Percentiles rank a stretch among this genome's conserved stretches.
These are phyloP conservation scores for Scaptomyza cyrtandrae DNA, from an alignment of 2,888 invertebrate genomes.

Conservation along the genomic window DNA sequence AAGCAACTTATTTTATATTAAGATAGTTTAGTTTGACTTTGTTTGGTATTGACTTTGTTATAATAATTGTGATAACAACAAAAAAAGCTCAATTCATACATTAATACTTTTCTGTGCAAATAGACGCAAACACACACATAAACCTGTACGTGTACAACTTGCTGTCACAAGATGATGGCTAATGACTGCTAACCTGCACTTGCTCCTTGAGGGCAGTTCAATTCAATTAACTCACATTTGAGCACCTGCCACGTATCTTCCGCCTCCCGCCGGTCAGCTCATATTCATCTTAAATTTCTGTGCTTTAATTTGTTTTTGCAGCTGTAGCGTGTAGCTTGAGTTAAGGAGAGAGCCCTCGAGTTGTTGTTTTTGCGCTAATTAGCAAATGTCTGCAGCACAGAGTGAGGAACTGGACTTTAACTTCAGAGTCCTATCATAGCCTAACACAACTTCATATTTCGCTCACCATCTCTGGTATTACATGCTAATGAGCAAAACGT, in stretches of 20 bases:
- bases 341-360: conserved; percentile 20
- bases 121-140: conserved; percentile 1
- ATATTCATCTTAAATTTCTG: conserved; percentile 28
- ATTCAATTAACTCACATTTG: conserved; percentile 64
- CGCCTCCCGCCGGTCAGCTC: background rate
- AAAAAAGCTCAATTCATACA: background rate
- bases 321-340: conserved; percentile 2
- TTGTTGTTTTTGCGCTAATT: conserved; percentile 61
- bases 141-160: background rate
- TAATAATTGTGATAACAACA: background rate
- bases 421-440: conserved; percentile 17
- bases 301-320: conserved; percentile 36
- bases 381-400: conserved; percentile 47
- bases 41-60: background rate
- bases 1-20: background rate
- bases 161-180: conserved; percentile 49
- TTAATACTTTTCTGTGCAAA: background rate
- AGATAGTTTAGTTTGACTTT: background rate
- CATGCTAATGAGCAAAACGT: conserved; percentile 65
- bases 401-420: conserved; percentile 29
- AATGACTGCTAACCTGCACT: conserved; percentile 54
- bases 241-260: background rate
- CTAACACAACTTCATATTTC: conserved; percentile 35
- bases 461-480: conserved; percentile 12
- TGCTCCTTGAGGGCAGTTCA: conserved; percentile 55